Percentiles rank a stretch among this genome's conserved stretches.
Conservation (phyloP, 2,113 vertebrate species). For the Plotosus lineatus region DNA sequence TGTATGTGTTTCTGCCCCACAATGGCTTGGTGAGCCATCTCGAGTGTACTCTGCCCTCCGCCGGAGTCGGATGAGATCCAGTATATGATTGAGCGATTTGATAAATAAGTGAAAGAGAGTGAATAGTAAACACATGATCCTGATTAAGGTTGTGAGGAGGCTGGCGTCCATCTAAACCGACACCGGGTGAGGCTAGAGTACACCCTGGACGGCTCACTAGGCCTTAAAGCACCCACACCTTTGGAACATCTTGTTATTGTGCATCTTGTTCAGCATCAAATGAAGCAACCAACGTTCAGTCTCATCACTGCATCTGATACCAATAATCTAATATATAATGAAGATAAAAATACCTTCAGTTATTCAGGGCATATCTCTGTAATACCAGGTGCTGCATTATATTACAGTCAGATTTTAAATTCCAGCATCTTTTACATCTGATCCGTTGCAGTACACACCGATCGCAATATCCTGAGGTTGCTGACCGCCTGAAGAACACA, state of each 20-base stretch:
- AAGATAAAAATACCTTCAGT: constrained; percentile 53
- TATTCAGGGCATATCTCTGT: constrained; percentile 71
- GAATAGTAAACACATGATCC: too few relatives aligned
- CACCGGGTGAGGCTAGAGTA: too few relatives aligned
- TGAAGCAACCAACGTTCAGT: neutral
- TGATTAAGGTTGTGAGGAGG: too few relatives aligned
- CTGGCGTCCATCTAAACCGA: too few relatives aligned
- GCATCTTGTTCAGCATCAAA: neutral
- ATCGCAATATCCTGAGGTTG: constrained; percentile 58
- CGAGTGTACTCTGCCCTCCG: too few relatives aligned
- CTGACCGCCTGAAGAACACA: neutral
- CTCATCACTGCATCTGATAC: neutral
- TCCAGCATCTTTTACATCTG: constrained; percentile 76
- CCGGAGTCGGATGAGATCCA: too few relatives aligned
- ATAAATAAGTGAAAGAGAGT: too few relatives aligned
- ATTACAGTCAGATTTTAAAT: constrained; percentile 74
- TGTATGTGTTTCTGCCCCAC: too few relatives aligned
- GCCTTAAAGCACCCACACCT: neutral
- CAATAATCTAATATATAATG: neutral
- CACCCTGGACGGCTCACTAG: too few relatives aligned
- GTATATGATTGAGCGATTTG: too few relatives aligned
- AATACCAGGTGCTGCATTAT: constrained; percentile 69
- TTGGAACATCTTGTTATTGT: neutral
- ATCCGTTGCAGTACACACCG: constrained; percentile 73
- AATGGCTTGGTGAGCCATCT: too few relatives aligned